Base-by-base conservation (phyloP, 1,140 invertebrate species). In the Propsilocerus akamusi region DNA sequence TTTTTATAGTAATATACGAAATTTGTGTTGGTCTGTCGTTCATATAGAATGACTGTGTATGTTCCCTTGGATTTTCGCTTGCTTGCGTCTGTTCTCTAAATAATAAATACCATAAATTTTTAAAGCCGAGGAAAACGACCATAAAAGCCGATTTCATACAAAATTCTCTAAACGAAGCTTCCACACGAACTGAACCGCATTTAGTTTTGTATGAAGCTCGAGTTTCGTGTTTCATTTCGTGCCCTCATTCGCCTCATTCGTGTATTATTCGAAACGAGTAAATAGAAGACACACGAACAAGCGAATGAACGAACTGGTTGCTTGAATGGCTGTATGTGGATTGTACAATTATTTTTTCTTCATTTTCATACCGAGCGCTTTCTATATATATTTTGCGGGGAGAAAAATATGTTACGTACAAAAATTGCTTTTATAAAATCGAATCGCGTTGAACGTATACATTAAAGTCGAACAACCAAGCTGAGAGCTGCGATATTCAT, bases 311-410 rank as follows among this genome's bases (percentile, higher is more conserved):
- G n/a, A 20, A 20, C 34, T 41, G 34, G 34, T 41, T 41, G 14
- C 17, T 20, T 41, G 34, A 17, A 41, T 41, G 28, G 14, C 11
- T 41, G 17, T 14, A 41, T 41, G 34, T 41, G 34, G 22, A 41
- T 41, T 41, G 34, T 41, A 41, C 34, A 41, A 41, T 41, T 41
- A 20, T 41, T 20, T 41, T 17, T 41, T 41, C 17, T 41, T 17
- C n/a, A 20, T 41, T 41, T 41, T 41, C 22, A 4, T 34, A n/a
- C 32, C 20, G 22, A 41, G 34, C 34, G 34, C 34, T 41, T 41
- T 41, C 34, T 41, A 41, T 41, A 41, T 41, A 41, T 41, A n/a
- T 41, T 41, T 41, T 41, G 34, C 34, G 34, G 34, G 34, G 34
- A 41, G 34, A 41, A 20, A 41, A 41, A 41, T 41, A 41, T 41